Percentiles rank a stretch among this genome's conserved stretches.
Evolutionary conservation across 2,888 invertebrate genomes (phyloP).

Genomic region (Catocala sponsa): DNA sequence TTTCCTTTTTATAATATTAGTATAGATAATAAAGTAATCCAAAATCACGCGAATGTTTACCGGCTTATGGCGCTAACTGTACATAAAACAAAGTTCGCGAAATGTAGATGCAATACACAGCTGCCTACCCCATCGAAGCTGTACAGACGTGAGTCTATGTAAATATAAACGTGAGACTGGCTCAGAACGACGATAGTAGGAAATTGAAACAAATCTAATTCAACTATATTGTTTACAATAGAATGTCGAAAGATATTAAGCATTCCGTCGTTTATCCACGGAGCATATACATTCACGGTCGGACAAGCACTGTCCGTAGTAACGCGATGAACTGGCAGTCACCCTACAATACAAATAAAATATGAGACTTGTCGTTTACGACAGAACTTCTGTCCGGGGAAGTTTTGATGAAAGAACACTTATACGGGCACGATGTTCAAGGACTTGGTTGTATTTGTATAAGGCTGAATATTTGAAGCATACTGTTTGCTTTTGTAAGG

Average conservation of each 20-base stretch:
- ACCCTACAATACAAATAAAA: conserved; percentile 29
- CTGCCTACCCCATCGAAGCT: neutral
- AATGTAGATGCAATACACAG: too few species aligned
- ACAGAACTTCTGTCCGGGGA: conserved; percentile 15
- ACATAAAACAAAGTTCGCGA: too few species aligned
- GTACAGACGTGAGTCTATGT: too few species aligned
- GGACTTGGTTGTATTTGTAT: conserved; percentile 8
- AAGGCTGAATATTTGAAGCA: neutral
- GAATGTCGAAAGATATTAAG: conserved; percentile 17
- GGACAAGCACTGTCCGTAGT: conserved; percentile 7
- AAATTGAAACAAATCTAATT: conserved; percentile 19
- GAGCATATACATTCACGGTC: conserved; percentile 16
- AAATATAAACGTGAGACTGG: neutral
- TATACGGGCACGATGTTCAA: conserved; percentile 22
- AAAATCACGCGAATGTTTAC: too few species aligned
- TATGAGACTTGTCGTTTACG: conserved; percentile 27
- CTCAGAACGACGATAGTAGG: conserved; percentile 1
- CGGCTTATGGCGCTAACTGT: too few species aligned
- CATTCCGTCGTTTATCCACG: conserved; percentile 11
- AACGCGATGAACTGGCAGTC: conserved; percentile 1
- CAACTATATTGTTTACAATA: conserved; percentile 15
- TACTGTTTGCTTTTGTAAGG: neutral
- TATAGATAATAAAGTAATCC: too few species aligned
- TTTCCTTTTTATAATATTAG: too few species aligned
- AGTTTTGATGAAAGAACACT: conserved; percentile 33